Base-by-base conservation (phyloP, 2,113 vertebrate genomes). In the Malurus elegans region DNA sequence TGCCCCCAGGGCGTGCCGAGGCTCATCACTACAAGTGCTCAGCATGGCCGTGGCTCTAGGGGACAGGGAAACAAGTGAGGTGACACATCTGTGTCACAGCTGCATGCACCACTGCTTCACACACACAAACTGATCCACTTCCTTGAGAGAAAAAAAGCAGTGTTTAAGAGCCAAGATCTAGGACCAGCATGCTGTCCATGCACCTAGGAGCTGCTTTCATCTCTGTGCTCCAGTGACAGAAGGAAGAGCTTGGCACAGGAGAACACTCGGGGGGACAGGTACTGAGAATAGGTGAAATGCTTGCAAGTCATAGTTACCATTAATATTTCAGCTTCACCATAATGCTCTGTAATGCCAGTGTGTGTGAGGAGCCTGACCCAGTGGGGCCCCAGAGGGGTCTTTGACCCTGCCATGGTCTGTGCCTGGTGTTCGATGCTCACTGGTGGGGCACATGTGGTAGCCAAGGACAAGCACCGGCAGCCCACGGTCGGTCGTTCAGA, bases 401-500 rank as follows among this genome's bases (percentile, higher is more conserved):
- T 67, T 25, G 38, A 56, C 44, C 6, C 14, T 29, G 12, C 6
- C 11, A 7, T 3, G 13, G 15, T 18, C 72, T 72, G 58, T 42
- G n/a, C 50, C 36, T 15, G 23, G 20, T 44, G 25, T 67, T 48
- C 2, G 4, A 15, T 20, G 34, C n/a, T 42, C 28, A 31, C 40
- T 45, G 50, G n/a, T 19, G 26, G 0, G 31, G 19, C 47, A 29
- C 21, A 3, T 60, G 45, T 38, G 26, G 50, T 38, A 38, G 74
- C 26, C 64, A 80, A 86, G 71, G 64, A 58, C 44, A 66, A 92
- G 79, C 8, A 2, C 31, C 24, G 74, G 58, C 45, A 64, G 48
- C 32, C 36, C 73, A 29, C 0, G 0, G 48, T 24, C 1, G 0
- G 48, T 24, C 1, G 0, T 65, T 53, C 36, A 42, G 40, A 94